phyloP scores from a whole-genome alignment of 53 echinoderm and acorn worm genomes.

The Holothuria leucospilota region DNA sequence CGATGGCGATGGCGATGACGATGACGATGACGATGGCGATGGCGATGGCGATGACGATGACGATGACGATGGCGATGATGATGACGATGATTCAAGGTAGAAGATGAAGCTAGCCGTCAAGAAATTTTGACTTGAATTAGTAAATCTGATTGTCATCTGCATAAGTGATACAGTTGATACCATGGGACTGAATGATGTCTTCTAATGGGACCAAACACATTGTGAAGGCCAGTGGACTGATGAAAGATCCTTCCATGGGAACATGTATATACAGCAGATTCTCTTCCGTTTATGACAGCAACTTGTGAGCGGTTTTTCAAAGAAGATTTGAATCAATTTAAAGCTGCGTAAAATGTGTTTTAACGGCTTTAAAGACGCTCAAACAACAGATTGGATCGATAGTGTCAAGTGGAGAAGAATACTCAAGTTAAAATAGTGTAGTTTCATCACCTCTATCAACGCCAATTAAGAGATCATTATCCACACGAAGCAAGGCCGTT shows the following conservation, averaged over 20 bases:
- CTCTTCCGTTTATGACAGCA: not conserved
- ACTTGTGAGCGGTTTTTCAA: too few relatives aligned
- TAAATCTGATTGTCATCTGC: constrained; percentile 15
- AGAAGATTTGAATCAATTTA: not conserved
- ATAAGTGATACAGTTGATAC: not conserved
- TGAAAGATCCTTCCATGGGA: not conserved
- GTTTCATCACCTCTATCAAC: constrained; percentile 12
- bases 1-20: not conserved
- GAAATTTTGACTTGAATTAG: not conserved
- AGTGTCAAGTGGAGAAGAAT: constrained; percentile 1
- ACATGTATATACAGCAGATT: not conserved
- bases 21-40: too few relatives aligned
- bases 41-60: not conserved
- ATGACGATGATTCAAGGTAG: not conserved
- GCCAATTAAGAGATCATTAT: constrained; percentile 17
- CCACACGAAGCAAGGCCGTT: constrained; percentile 9
- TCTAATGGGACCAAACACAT: too few relatives aligned
- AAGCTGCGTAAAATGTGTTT: not conserved
- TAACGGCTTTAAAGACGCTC: not conserved
- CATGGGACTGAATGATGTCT: too few relatives aligned
- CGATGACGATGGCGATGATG: not conserved
- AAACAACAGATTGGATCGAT: not conserved
- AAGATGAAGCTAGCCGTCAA: too few relatives aligned
- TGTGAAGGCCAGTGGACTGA: too few relatives aligned
- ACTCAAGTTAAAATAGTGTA: not conserved